Base-by-base conservation (phyloP, 2,888 invertebrate genomes). In the Epinotia demarniana region DNA sequence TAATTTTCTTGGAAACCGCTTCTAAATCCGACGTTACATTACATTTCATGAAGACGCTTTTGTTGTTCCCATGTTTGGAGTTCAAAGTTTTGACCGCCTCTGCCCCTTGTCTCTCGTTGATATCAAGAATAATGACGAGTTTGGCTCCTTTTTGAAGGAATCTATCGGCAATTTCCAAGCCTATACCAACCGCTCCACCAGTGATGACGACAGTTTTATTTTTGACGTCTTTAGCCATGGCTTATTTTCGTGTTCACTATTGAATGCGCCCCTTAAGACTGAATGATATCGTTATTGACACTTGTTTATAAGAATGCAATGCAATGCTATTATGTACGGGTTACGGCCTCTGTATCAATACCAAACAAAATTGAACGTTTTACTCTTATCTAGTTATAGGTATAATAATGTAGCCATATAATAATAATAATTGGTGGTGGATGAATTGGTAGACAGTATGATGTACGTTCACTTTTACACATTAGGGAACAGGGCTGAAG, bases 121-220 rank as follows among this genome's bases (percentile, higher is more conserved):
- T 82, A 67, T 90, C 89, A 0, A 89, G 81, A 0, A 90, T 72
- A 11, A 89, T 80, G 2, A 82, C 77, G 0, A 81, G 67, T 78
- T 80, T 87, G 0, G 84, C 88, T 64, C 92, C 93, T 75, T 92
- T 91, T 70, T 87, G 85, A 8, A 95, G 83, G 39, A 93, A 89
- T 73, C 89, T 90, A 6, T 89, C 88, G 2, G 90, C 92, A 72
- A 91, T 94, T 73, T 87, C 87, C 43, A 87, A 87, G 0, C 95
- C 95, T 68, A 95, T 94, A 0, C 95, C 95, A 18, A 87, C 86
- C 0, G 95, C 95, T 23, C 92, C 95, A 0, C 95, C 95, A 1
- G 95, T 95, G 18, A 95, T 80, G 0, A 87, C 82, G 5, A 84
- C 79, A 0, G 83, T 79, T 86, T 78, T 78, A 33, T 77, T 69